Evolutionary conservation across 2,888 invertebrate species (phyloP).

Genomic region (Protula sp.): DNA sequence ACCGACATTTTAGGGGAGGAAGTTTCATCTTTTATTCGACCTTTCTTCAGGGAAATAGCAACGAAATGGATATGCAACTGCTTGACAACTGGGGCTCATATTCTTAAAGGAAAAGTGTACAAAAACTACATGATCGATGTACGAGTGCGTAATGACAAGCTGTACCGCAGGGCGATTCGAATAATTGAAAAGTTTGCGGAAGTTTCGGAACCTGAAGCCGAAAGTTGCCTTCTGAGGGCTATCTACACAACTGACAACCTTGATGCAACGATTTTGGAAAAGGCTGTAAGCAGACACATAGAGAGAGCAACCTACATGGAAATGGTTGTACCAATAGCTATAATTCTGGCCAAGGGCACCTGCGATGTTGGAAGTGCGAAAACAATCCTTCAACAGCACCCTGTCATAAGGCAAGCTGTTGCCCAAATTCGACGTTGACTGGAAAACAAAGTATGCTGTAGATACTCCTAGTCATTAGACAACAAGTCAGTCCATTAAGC

Average conservation of each 20-base stretch:
- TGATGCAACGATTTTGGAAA: background rate
- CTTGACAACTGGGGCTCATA: constrained; percentile 45
- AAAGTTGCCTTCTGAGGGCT: background rate
- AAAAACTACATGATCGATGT: constrained; percentile 50
- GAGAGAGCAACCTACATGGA: background rate
- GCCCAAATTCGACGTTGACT: too few relatives aligned
- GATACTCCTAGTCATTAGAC: too few relatives aligned
- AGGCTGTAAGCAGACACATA: background rate
- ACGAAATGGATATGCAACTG: constrained; percentile 44
- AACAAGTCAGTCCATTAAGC: too few relatives aligned
- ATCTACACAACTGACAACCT: background rate
- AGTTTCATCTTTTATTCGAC: too few relatives aligned
- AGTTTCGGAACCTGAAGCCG: too few relatives aligned
- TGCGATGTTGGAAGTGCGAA: too few relatives aligned
- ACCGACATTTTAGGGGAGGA: too few relatives aligned
- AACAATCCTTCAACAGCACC: too few relatives aligned
- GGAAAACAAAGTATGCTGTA: too few relatives aligned
- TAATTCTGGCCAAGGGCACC: background rate
- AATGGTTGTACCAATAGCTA: background rate
- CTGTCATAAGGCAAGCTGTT: too few relatives aligned
- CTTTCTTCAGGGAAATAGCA: constrained; percentile 39
- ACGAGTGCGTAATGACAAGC: constrained; percentile 46
- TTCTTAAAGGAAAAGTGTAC: constrained; percentile 46
- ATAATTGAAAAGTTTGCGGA: constrained; percentile 34
- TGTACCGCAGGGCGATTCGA: constrained; percentile 41